A percentile compares a stretch with the other conserved stretches of the same genome.
These are phyloP conservation scores for Lerista edwardsae DNA, from an alignment of 2,797 vertebrate genomes.

Conservation along the genomic window DNA sequence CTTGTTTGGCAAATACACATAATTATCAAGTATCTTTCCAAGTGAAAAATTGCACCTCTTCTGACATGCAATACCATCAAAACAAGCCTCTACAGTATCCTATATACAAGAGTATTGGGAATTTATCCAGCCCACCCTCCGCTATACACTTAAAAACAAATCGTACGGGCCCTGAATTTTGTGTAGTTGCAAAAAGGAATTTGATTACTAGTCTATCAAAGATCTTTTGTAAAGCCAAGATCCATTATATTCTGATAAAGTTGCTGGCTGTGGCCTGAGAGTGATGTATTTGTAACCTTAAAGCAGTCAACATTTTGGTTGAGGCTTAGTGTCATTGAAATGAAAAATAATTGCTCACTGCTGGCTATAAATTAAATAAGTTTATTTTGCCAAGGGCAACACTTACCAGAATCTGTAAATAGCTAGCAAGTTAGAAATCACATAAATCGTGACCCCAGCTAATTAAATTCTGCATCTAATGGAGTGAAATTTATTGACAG, in stretches of 20 bases:
- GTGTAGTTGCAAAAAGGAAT: not conserved
- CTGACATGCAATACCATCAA: not conserved
- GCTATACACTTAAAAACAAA: constrained; percentile 4
- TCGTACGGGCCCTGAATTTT: not conserved
- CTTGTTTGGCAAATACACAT: not conserved
- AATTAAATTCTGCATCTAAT: constrained; percentile 76
- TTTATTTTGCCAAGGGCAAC: constrained; percentile 70
- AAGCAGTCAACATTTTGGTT: constrained; percentile 52
- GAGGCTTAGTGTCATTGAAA: constrained; percentile 54
- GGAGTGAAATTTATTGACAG: constrained; percentile 75
- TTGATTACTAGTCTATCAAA: constrained; percentile 8
- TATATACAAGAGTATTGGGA: not conserved
- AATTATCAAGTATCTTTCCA: not conserved
- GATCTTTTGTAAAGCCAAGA: not conserved
- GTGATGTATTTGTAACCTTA: constrained; percentile 36
- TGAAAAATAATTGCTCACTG: constrained; percentile 66
- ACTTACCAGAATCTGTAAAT: constrained; percentile 70
- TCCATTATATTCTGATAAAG: not conserved
- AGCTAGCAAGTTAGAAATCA: constrained; percentile 70
- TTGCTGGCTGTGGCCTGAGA: constrained; percentile 9
- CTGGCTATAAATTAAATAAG: constrained; percentile 63
- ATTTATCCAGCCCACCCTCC: not conserved
- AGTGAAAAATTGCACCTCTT: not conserved
- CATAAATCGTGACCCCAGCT: constrained; percentile 68
- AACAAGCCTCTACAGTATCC: not conserved